Base-by-base conservation (phyloP, 2,888 invertebrate species). In the Scotopteryx bipunctaria region DNA sequence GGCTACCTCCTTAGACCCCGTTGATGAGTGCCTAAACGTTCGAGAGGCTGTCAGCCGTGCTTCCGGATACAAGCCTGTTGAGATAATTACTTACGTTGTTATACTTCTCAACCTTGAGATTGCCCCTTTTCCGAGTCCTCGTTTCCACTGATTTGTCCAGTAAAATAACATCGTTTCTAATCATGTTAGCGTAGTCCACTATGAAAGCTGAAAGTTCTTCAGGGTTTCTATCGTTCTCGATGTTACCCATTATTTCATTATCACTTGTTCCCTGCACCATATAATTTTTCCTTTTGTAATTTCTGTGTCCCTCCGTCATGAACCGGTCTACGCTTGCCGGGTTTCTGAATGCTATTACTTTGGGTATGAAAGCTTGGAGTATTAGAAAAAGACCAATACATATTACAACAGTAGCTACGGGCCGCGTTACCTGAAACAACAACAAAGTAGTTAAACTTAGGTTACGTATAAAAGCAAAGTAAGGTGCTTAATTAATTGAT, bases 141-240 rank as follows among this genome's bases (percentile, higher is more conserved):
- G 88, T 88, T 69, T 89, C 81, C 5, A 87, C 79, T 2, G 88
- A 86, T 56, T 90, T 82, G 56, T 89, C 89, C 23, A 87, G 62
- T 38, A 87, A 66, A 49, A 86, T 79, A 1, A 87, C 82, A 48
- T 89, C 85, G 45, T 88, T 83, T 41, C 83, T 66, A 29, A 87
- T 85, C 83, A 85, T 81, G 49, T 89, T 85, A 1, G 86, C 87
- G 56, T 88, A 85, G 61, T 88, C 89, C 3, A 81, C 76, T 1
- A 86, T 80, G 6, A 85, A 71, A 1, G 78, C 80, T 1, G 87
- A 80, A n/a, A 86, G 60, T 37, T 81, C 81, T 51, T 83, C 81
- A 1, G 78, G 67, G 13, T 69, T 77, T 0, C 69, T 57, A 19
- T 80, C 76, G 21, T 78, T 79, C 2, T 81, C 75, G 19, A 65